Evolutionary conservation across 2,797 vertebrate species (phyloP).

Genomic region (Amblyraja radiata): DNA sequence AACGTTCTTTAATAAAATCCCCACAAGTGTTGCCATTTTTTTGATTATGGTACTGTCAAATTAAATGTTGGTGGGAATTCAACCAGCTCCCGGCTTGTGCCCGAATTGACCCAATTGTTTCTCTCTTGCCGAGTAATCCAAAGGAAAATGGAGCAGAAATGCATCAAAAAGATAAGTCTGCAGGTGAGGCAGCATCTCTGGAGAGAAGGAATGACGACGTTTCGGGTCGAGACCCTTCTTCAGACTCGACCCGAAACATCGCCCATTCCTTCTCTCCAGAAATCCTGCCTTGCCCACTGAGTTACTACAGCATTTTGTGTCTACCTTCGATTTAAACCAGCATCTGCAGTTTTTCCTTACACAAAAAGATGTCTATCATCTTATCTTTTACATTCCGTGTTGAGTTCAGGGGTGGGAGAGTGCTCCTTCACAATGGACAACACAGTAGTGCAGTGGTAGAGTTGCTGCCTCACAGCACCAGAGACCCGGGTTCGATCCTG

Average conservation of each 20-base stretch:
- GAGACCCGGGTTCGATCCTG: no score
- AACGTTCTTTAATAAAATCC: not conserved
- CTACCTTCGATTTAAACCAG: no score
- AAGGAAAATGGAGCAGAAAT: not conserved
- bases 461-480: no score
- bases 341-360: no score
- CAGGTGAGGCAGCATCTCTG: no score
- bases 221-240: no score
- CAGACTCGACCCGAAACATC: no score
- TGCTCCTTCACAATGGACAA: not conserved
- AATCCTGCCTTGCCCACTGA: no score
- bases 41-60: not conserved
- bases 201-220: no score
- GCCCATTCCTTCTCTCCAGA: no score
- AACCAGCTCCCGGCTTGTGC: not conserved
- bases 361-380: not conserved
- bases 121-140: not conserved
- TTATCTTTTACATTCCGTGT: not conserved
- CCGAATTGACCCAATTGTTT: not conserved
- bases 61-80: not conserved
- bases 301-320: no score
- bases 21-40: not conserved
- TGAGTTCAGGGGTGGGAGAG: not conserved
- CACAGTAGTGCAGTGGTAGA: no score
- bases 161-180: not conserved